Evolutionary conservation across 2,797 vertebrate genomes (phyloP).

Genomic region (Lerista edwardsae): DNA sequence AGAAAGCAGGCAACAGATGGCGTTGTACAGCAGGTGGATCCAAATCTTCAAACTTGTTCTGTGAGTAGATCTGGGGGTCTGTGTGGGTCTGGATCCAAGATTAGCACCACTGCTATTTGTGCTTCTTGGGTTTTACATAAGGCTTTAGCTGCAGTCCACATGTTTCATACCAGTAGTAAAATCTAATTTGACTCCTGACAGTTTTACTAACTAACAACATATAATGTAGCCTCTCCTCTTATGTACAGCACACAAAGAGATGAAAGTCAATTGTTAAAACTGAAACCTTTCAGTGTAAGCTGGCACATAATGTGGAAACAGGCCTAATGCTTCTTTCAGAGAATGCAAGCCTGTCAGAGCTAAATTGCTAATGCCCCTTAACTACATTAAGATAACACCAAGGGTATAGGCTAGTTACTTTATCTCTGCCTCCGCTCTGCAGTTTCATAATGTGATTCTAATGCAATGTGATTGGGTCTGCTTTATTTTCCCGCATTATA

Average conservation of each 20-base stretch:
- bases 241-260: background rate
- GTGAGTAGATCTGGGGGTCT: background rate
- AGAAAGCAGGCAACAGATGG: background rate
- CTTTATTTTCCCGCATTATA: background rate
- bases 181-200: constrained; percentile 21
- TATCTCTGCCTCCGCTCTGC: background rate
- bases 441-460: constrained; percentile 7
- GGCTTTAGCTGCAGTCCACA: constrained; percentile 1
- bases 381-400: constrained; percentile 15
- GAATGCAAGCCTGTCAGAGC: background rate
- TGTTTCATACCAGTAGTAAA: constrained; percentile 7
- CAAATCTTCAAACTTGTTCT: background rate
- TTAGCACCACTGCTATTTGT: background rate
- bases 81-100: too few species aligned
- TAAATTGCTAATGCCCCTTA: background rate
- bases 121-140: background rate
- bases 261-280: background rate
- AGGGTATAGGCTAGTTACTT: background rate
- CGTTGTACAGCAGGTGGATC: background rate
- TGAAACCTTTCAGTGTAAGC: background rate
- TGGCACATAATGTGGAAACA: constrained; percentile 10
- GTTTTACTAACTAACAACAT: fast-evolving
- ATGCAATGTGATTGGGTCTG: background rate
- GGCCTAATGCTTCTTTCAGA: background rate
- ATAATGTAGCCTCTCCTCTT: background rate